Evolutionary conservation across 2,113 vertebrate genomes (phyloP).

Genomic region (Geococcyx californianus): DNA sequence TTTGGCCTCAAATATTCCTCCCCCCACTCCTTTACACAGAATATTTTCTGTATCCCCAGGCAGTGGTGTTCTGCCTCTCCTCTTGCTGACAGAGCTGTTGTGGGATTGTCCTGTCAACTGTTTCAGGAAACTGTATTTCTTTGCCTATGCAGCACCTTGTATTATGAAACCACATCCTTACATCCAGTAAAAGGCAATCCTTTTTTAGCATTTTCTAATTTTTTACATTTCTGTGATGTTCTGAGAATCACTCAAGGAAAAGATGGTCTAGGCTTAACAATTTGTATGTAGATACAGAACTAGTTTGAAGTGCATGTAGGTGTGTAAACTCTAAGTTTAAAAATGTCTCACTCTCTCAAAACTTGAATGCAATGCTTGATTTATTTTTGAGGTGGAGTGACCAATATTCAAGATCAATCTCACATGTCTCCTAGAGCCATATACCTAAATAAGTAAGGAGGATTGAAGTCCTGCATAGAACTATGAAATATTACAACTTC

Average conservation of each 20-base stretch:
- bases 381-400: not conserved
- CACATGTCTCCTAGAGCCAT: not conserved
- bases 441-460: not conserved
- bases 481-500: not conserved
- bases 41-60: not conserved
- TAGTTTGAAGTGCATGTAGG: not conserved
- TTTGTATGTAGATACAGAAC: not conserved
- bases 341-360: not conserved
- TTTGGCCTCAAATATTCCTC: not conserved
- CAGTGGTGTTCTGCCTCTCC: not conserved
- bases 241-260: not conserved
- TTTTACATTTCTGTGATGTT: not conserved
- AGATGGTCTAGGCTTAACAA: not conserved
- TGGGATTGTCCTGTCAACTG: not conserved
- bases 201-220: not conserved
- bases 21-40: not conserved
- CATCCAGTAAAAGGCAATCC: not conserved
- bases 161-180: not conserved
- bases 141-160: not conserved
- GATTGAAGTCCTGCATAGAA: not conserved
- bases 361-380: not conserved
- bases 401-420: not conserved
- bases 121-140: not conserved
- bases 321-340: not conserved
- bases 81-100: not conserved